Base-by-base conservation (phyloP, 2,797 vertebrate species). In the Cirrhinus mrigala region DNA sequence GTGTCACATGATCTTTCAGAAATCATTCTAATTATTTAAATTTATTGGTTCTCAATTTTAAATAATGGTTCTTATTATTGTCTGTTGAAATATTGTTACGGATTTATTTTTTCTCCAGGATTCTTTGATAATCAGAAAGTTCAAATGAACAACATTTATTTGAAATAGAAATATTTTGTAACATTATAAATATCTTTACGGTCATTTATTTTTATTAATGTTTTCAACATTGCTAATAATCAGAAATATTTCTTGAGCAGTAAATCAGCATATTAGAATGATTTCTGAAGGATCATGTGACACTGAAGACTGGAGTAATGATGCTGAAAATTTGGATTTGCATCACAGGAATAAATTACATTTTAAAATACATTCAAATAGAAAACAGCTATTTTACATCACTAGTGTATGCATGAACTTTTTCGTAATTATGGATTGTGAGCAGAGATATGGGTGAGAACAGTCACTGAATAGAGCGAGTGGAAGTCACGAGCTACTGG, bases 401-500 rank as follows among this genome's bases (percentile, higher is more conserved):
- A 20, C 48, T 50, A 54, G 27, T 52, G 16, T 20, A 44, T 24
- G 50, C 11, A 12, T 52, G 3, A 10, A 50, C 15, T 74, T 50
- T 73, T 74, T 11, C 7, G 8, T n/a, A 60, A 50, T 64, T 27
- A 27, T 52, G 18, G 69, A 80, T 50, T 60, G 14, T 73, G 8
- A 20, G 75, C 22, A 37, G 77, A 73, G 40, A 58, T 69, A 77
- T 40, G 60, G 24, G 62, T 78, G 74, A 29, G 64, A 27, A 69
- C 18, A 66, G 33, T 52, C 62, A 40, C 9, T 54, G 58, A 54
- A 27, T 24, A 27, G 60, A 56, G 29, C 1, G 48, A 40, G 24
- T 78, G 12, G 18, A 44, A 78, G 50, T 70, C 74, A 44, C n/a
- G 9, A 69, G 73, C 44, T 16, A 69, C 62, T 84, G 74, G 74